Conservation (phyloP, 2,797 vertebrate genomes). For the Syngnathus rostellatus region DNA sequence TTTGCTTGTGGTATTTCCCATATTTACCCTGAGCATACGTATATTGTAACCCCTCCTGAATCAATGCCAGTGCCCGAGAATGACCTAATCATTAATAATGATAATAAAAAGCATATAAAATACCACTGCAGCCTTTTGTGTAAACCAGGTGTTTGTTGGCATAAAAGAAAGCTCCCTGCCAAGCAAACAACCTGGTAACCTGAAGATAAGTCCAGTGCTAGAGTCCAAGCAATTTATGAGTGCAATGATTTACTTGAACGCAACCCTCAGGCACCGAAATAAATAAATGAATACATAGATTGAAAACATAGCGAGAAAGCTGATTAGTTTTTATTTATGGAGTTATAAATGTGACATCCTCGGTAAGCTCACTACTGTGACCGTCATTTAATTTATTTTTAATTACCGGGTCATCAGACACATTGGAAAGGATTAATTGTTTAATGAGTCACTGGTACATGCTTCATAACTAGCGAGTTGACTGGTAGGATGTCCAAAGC, state of each 20-base stretch:
- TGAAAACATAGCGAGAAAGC: not conserved
- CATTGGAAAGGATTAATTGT: not conserved
- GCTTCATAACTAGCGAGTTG: not conserved
- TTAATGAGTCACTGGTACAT: not conserved
- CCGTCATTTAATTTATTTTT: conserved; percentile 5
- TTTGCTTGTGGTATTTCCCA: not conserved
- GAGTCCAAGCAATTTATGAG: not conserved
- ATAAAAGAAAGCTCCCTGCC: not conserved
- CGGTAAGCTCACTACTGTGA: conserved; percentile 2
- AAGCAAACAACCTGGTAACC: not conserved
- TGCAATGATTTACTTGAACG: not conserved
- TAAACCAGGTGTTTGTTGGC: not conserved
- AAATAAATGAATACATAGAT: not conserved
- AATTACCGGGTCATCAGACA: conserved; percentile 2
- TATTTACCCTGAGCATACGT: not conserved
- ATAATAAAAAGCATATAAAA: not conserved
- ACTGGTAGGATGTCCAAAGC: not conserved
- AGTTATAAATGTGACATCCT: conserved; percentile 4
- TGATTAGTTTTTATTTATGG: conserved; percentile 7
- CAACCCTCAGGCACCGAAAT: not conserved
- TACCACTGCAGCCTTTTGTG: not conserved
- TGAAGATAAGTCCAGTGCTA: not conserved
- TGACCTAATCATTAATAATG: not conserved
- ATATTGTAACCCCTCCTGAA: not conserved
- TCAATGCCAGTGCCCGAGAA: no score